These are phyloP conservation scores for Dryobota labecula DNA, from an alignment of 2,888 invertebrate genomes.

Conservation along the genomic window DNA sequence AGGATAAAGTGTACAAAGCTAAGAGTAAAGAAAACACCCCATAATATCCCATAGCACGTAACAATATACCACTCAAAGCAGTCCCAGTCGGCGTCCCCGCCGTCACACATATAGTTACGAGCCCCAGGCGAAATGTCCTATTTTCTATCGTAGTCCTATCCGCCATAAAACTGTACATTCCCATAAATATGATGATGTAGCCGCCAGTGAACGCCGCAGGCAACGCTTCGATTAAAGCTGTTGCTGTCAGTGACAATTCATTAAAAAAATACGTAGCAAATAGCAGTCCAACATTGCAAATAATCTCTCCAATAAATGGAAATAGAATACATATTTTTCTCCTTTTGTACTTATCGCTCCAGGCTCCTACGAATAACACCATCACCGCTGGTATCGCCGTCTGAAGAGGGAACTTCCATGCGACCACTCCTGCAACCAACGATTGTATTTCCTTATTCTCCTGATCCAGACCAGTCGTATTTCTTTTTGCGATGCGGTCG, in stretches of 20 bases:
- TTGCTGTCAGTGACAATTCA: conserved; percentile 87
- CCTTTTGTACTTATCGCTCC: conserved; percentile 91
- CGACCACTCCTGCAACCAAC: conserved; percentile 88
- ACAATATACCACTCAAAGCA: conserved; percentile 88
- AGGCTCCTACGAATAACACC: conserved; percentile 91
- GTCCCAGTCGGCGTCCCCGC: conserved; percentile 89
- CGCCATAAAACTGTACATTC: conserved; percentile 91
- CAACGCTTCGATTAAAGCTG: conserved; percentile 90
- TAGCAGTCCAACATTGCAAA: conserved; percentile 88
- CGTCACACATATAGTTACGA: conserved; percentile 90
- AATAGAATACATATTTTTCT: conserved; percentile 91
- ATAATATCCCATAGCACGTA: conserved; percentile 84
- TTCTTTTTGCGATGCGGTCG: conserved; percentile 84
- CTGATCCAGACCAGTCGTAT: conserved; percentile 83
- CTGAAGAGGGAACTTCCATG: conserved; percentile 91
- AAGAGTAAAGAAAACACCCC: conserved; percentile 85
- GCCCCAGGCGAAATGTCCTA: conserved; percentile 91
- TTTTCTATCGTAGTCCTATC: conserved; percentile 91
- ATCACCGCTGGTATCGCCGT: conserved; percentile 90
- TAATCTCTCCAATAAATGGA: conserved; percentile 90
- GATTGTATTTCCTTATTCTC: conserved; percentile 86
- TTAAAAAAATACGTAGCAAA: conserved; percentile 90
- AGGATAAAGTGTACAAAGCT: conserved; percentile 77
- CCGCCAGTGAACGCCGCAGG: conserved; percentile 91
- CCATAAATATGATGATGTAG: conserved; percentile 91